Evolutionary conservation across 1,140 invertebrate species (phyloP).

Genomic region (Trichonephila clavata): DNA sequence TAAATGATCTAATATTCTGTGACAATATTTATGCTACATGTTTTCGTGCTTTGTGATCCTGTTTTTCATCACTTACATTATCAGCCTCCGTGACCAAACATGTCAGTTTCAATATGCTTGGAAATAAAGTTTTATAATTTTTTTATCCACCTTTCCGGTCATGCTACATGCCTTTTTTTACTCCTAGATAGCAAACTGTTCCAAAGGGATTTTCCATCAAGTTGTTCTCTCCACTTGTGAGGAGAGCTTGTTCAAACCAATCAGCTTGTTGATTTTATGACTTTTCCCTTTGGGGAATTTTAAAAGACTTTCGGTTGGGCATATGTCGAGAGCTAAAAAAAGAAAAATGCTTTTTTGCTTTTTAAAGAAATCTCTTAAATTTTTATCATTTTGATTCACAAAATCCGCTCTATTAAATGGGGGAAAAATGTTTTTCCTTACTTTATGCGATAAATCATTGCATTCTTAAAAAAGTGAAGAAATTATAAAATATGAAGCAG

Average conservation of each 20-base stretch:
- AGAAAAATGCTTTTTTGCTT: neutral
- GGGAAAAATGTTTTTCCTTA: neutral
- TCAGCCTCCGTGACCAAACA: neutral
- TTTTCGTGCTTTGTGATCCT: no score
- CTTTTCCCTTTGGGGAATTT: conserved; percentile 56
- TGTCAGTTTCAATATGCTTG: conserved; percentile 12
- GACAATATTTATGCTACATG: no score
- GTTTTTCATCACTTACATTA: neutral
- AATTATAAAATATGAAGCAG: no score
- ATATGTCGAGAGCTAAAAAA: neutral
- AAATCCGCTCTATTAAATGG: neutral
- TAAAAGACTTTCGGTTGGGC: neutral
- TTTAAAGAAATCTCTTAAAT: neutral
- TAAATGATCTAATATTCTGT: no score
- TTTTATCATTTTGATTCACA: neutral
- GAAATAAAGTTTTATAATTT: neutral
- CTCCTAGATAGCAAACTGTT: neutral
- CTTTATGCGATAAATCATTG: neutral
- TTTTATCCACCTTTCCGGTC: neutral
- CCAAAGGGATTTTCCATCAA: conserved; percentile 61
- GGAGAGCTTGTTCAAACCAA: conserved; percentile 58
- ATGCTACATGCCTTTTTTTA: neutral
- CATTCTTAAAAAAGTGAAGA: neutral
- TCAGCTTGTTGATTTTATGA: conserved; percentile 62
- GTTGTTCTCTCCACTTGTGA: conserved; percentile 27